A percentile compares a stretch with the other conserved stretches of the same genome.
Evolutionary conservation across 2,888 invertebrate genomes (phyloP).

Genomic region (Rotaria sp.): DNA sequence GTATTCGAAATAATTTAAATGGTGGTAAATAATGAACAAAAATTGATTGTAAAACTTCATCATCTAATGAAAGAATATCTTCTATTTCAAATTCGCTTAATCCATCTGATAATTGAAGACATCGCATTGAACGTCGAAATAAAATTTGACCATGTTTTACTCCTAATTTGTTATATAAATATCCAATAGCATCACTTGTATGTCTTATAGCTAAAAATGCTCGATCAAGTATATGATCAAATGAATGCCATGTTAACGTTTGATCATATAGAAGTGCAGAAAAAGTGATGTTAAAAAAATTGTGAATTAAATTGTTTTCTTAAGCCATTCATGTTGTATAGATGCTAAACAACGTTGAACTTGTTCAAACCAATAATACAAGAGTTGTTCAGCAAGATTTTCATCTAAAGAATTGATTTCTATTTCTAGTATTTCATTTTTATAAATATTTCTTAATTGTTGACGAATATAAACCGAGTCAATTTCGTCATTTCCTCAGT

Average conservation of each 20-base stretch:
- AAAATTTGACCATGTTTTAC: constrained; percentile 30
- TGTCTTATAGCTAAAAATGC: not conserved
- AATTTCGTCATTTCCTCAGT: too few relatives aligned
- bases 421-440: not conserved
- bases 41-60: constrained; percentile 34
- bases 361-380: constrained; percentile 26
- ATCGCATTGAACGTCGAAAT: constrained; percentile 29
- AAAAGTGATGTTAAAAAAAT: constrained; percentile 23
- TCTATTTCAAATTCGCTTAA: constrained; percentile 38
- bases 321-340: not conserved
- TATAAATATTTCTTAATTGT: not conserved
- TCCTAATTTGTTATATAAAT: constrained; percentile 28
- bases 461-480: not conserved
- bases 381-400: not conserved
- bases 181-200: constrained; percentile 23
- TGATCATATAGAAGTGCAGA: constrained; percentile 28
- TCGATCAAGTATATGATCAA: not conserved
- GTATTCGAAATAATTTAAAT: constrained; percentile 20
- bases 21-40: constrained; percentile 37
- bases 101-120: constrained; percentile 29
- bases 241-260: constrained; percentile 35
- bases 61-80: constrained; percentile 36
- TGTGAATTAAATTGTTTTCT: not conserved
- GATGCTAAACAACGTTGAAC: not conserved
- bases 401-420: constrained; percentile 21